Evolutionary conservation across 2,888 invertebrate genomes (phyloP).

Genomic region (Melanchra persicariae): DNA sequence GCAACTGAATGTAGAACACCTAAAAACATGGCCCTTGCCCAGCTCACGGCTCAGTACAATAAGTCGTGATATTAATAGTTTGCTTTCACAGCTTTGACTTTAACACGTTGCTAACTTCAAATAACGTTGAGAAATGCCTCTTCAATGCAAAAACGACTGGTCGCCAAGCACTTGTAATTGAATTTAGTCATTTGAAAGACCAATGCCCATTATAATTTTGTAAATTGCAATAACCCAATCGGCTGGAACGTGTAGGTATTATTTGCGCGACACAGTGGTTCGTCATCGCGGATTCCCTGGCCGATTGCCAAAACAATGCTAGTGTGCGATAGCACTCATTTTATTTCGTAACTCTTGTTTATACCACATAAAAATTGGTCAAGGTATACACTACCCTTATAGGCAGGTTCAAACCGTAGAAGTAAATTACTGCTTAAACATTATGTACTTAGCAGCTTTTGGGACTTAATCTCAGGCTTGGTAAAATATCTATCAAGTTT

Average conservation of each 20-base stretch:
- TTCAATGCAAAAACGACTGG: background rate
- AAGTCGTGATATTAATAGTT: slow-evolving; percentile 61
- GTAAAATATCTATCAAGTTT: slow-evolving; percentile 17
- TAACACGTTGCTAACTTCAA: slow-evolving; percentile 19
- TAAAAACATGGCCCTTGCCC: slow-evolving; percentile 50
- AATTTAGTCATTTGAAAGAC: slow-evolving; percentile 5
- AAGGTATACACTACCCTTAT: slow-evolving; percentile 73
- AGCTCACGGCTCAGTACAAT: slow-evolving; percentile 35
- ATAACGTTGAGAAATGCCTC: slow-evolving; percentile 10
- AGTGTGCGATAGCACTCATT: slow-evolving; percentile 80
- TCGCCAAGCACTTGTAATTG: background rate
- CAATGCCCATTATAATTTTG: slow-evolving; percentile 2
- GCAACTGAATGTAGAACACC: slow-evolving; percentile 24
- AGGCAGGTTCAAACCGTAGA: background rate
- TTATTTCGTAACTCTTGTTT: slow-evolving; percentile 87
- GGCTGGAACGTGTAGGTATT: slow-evolving; percentile 71
- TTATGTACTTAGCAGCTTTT: slow-evolving; percentile 6
- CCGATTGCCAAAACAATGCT: slow-evolving; percentile 76
- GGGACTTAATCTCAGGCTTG: slow-evolving; percentile 1
- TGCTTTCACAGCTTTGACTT: slow-evolving; percentile 45
- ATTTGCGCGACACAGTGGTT: slow-evolving; percentile 79
- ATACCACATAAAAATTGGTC: slow-evolving; percentile 83
- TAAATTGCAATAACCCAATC: slow-evolving; percentile 57
- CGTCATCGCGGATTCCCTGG: slow-evolving; percentile 81
- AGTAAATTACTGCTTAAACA: background rate